Conservation (phyloP, 2,797 vertebrate species). For the Aldrovandia affinis region DNA sequence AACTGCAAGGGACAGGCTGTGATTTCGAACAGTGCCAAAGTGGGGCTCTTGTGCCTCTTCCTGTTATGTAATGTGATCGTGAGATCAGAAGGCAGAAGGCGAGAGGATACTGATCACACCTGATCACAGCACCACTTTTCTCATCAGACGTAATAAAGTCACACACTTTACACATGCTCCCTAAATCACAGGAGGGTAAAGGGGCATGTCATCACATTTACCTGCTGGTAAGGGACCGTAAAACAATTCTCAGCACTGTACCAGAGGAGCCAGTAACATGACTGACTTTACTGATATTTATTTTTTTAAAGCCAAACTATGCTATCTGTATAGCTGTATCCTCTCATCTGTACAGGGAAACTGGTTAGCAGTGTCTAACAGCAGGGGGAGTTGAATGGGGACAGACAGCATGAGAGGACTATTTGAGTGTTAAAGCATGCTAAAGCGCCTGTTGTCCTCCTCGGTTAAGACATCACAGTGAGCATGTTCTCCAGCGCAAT, state of each 20-base stretch:
- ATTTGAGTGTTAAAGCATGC: background rate
- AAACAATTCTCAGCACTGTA: background rate
- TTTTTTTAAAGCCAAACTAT: too few relatives aligned
- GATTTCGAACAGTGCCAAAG: background rate
- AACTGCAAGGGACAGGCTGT: conserved; percentile 7
- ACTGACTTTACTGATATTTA: too few relatives aligned
- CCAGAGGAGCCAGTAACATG: background rate
- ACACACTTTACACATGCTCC: conserved; percentile 2
- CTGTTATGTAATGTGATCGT: conserved; percentile 9
- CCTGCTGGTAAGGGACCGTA: background rate
- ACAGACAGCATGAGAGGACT: background rate
- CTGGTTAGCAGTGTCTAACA: background rate
- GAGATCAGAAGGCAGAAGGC: background rate
- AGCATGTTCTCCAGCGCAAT: background rate
- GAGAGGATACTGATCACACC: background rate
- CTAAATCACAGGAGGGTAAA: background rate
- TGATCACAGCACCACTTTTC: background rate
- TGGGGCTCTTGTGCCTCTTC: background rate
- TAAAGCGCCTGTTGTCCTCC: background rate
- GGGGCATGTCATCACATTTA: background rate
- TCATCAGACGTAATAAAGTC: background rate
- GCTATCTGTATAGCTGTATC: too few relatives aligned
- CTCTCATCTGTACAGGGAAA: too few relatives aligned
- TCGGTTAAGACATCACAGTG: background rate
- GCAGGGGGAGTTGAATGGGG: background rate